Percentiles rank a stretch among this genome's conserved stretches.
Evolutionary conservation across 2,888 invertebrate genomes (phyloP).

Genomic region (Pomacea canaliculata): DNA sequence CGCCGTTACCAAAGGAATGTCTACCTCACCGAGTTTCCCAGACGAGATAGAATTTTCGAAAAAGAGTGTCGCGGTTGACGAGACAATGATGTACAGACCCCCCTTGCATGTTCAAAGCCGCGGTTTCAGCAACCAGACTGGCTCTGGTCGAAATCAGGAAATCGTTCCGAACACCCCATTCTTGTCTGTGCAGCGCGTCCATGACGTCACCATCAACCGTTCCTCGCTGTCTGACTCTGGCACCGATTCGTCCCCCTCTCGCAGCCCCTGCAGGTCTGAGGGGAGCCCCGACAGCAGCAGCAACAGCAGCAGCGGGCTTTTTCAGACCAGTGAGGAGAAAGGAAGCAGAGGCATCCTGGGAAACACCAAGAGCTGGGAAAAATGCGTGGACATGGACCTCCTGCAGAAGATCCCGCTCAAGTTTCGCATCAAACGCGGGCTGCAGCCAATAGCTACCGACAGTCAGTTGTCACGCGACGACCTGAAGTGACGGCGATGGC

Average conservation of each 20-base stretch:
- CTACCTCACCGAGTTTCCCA: conserved; percentile 4
- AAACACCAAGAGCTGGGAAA: not conserved
- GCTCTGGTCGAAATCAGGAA: not conserved
- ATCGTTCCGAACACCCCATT: not conserved
- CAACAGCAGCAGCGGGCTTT: not conserved
- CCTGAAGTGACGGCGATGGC: too few species aligned
- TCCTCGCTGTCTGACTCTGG: conserved; percentile 4
- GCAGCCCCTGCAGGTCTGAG: not conserved
- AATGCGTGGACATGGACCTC: not conserved
- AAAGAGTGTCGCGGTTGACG: too few species aligned
- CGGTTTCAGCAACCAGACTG: conserved; percentile 3
- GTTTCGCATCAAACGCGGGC: conserved; percentile 7
- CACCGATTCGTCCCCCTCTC: not conserved
- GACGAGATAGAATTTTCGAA: not conserved
- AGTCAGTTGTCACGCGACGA: too few species aligned
- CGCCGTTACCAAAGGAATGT: too few species aligned
- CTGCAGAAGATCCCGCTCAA: conserved; percentile 9
- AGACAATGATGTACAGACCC: not conserved
- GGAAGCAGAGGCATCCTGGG: not conserved
- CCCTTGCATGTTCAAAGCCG: conserved; percentile 10
- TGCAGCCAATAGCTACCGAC: not conserved
- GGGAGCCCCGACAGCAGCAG: not conserved
- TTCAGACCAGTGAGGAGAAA: not conserved
- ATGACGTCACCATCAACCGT: conserved; percentile 1
- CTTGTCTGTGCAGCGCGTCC: not conserved